Conservation (phyloP, 2,797 vertebrate species). For the Enteromius fasciolatus region DNA sequence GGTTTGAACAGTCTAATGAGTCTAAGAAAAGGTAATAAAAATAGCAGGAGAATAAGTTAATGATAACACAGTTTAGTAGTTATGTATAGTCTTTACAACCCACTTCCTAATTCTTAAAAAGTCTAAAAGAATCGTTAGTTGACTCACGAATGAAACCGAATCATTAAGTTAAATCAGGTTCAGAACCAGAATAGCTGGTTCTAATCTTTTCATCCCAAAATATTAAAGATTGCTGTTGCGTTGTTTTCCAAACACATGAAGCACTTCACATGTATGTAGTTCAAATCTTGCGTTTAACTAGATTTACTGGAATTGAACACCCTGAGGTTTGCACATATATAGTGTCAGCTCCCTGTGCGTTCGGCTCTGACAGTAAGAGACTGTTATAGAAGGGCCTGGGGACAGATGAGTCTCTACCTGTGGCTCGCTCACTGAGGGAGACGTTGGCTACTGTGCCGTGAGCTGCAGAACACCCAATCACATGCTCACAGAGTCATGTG, state of each 20-base stretch:
- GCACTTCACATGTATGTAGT: neutral
- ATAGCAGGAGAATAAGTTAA: neutral
- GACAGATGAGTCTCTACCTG: slow-evolving; percentile 19
- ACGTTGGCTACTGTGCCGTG: slow-evolving; percentile 1
- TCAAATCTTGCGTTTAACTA: neutral
- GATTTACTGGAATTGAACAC: neutral
- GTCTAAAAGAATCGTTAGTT: neutral
- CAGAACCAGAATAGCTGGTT: neutral
- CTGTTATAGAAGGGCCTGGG: slow-evolving; percentile 1
- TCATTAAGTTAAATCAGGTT: neutral
- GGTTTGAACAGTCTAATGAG: too few relatives aligned
- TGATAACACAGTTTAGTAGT: neutral
- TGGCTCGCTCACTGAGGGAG: slow-evolving; percentile 11
- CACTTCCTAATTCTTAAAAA: neutral
- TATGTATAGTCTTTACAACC: neutral
- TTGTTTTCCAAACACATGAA: too few relatives aligned
- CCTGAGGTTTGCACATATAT: neutral
- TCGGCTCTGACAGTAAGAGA: neutral
- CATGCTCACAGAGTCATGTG: slow-evolving; percentile 10
- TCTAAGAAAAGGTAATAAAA: too few relatives aligned
- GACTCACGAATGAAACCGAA: neutral
- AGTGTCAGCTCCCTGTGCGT: neutral
- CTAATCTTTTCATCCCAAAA: neutral
- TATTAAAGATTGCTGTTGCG: too few relatives aligned
- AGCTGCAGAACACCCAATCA: slow-evolving; percentile 24